Evolutionary conservation across 2,888 invertebrate genomes (phyloP), one percentile per base, ranked within the genome.

Genomic region (Dasysyrphus albostriatus): DNA sequence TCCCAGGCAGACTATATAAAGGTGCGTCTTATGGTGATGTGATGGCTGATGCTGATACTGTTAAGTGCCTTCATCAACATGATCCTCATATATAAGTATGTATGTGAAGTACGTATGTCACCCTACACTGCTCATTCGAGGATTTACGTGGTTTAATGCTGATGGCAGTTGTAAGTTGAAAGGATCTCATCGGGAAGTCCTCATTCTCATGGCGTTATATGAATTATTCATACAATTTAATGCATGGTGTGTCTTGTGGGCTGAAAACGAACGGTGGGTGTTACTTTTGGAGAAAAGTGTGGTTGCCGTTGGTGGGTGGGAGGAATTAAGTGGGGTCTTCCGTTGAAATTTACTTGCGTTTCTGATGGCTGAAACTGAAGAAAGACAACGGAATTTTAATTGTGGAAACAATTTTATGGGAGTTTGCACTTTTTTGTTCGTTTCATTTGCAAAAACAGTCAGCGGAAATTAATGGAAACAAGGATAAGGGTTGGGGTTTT

Each of bases 181-280:
- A 65, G 73, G 61, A 78, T 82, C 59, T 67, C 72, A 56, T 49
- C 49, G 56, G 44, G 65, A 70, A 24, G 72, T 75, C 42, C 51
- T 61, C 47, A 63, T 39, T 32, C 59, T 70, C 44, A 72, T 75
- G 24, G 24, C 79, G 65, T 67, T 75, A 75, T 83, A 87, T 87
- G 75, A 87, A 87, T 87, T 72, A 87, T 87, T 87, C 83, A 87
- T 87, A 72, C 67, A 83, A 83, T 79, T 87, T 87, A 75, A 83
- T 83, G 83, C 83, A 78, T 72, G 83, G 58, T 37, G 65, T 47
- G 78, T 16, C 29, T 59, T 72, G 69, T 44, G 54, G 77, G 69
- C 37, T 51, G 29, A 32, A 63, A 10, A 19, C 10, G 49, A 49
- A 49, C 5, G 39, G n/a, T 51, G 39, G 44, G 65, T 10, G 54